Evolutionary conservation across 2,888 invertebrate species (phyloP), one percentile per base, ranked within the genome.

Genomic region (Scaptomyza tumidula): DNA sequence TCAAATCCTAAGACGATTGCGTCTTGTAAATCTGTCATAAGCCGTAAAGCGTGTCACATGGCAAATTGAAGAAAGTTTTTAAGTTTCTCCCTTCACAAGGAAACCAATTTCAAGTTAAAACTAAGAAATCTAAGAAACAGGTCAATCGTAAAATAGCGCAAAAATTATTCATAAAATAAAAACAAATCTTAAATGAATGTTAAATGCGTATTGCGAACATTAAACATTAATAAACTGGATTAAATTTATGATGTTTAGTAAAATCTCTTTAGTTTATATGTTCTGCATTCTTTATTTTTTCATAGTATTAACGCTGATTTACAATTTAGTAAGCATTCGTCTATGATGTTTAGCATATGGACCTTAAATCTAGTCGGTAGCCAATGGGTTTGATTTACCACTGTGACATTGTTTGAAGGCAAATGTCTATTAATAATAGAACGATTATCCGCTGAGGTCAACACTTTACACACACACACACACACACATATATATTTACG

Each of bases 21-120:
- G 44, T 62, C 33, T n/a, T 19, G 41, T 49, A 80, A 90, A 90
- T 90, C 90, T 83, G 87, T 81, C 64, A 88, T 91, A 91, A 91
- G 90, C 90, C 83, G 64, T 79, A 89, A 91, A 91, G 91, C 90
- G 88, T 89, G 90, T 91, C 91, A 89, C 84, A 88, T 70, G 90
- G 84, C 89, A 89, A 91, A 90, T 91, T 91, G 78, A 87, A 86
- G 86, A 86, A 81, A 81, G 61, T 76, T 81, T 16, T 44, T 62
- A 43, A 48, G 49, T 44, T 57, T 16, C 10, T 24, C 41, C 43
- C 10, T 24, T 37, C 43, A 29, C 39, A 24, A 33, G 31, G 6
- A 49, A 60, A 46, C 39, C 6, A 55, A 64, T 58, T 52, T 37
- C 14, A 24, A 10, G 2, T 31, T 29, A 7, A 16, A 54, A 10